phyloP scores from a whole-genome alignment of 2,888 invertebrate species.

The Caenorhabditis sp. region DNA sequence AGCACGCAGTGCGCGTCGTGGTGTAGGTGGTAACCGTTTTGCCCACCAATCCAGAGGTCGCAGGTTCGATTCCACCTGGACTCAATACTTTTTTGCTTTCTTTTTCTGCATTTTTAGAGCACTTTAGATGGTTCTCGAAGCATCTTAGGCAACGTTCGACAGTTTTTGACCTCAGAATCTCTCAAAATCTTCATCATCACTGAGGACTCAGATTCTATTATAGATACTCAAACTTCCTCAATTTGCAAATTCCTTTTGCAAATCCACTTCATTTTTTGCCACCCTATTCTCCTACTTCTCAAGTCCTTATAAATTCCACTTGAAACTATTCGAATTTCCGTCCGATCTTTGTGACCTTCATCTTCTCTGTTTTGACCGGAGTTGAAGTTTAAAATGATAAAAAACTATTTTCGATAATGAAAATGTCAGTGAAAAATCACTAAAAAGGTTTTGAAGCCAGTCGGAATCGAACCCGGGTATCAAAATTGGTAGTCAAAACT shows the following conservation, averaged over 20 bases:
- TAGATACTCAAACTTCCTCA: neutral
- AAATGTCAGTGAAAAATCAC: neutral
- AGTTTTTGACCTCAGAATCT: too few relatives aligned
- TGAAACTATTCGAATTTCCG: neutral
- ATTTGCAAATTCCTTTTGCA: neutral
- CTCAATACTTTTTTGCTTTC: too few relatives aligned
- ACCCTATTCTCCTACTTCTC: neutral
- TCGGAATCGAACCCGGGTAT: neutral
- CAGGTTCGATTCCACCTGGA: too few relatives aligned
- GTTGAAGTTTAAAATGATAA: neutral
- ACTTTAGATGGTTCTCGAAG: too few relatives aligned
- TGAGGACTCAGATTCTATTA: too few relatives aligned
- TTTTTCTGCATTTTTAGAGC: too few relatives aligned
- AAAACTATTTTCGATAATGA: neutral
- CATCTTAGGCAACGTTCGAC: too few relatives aligned
- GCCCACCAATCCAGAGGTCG: too few relatives aligned
- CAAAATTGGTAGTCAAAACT: neutral
- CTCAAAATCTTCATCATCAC: too few relatives aligned
- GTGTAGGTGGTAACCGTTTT: too few relatives aligned
- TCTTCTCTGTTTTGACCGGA: neutral
- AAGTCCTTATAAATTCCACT: slow-evolving; percentile 9
- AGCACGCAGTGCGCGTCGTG: too few relatives aligned
- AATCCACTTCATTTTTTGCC: slow-evolving; percentile 7
- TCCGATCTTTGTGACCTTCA: neutral
- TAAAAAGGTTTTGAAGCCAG: neutral